Conservation (phyloP, 1,140 invertebrate species). For the Pygmarrhopalites habei region DNA sequence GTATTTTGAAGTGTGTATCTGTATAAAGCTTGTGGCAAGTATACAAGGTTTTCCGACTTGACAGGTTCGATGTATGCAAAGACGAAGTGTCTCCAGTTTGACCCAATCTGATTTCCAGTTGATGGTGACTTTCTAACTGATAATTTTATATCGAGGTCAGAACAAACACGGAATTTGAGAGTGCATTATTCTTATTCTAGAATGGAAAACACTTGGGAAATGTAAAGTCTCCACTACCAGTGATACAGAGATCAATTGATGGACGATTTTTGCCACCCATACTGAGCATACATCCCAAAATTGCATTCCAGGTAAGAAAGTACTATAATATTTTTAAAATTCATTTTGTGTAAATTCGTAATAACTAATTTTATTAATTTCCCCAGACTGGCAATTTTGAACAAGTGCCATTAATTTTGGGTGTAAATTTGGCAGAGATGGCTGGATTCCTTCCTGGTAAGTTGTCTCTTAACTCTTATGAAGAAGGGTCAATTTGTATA, state of each 20-base stretch:
- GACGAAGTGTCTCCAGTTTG: slow-evolving; percentile 1
- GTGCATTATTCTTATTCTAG: too few species aligned
- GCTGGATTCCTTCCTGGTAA: slow-evolving; percentile 30
- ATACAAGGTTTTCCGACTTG: too few species aligned
- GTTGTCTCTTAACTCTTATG: too few species aligned
- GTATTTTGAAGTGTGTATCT: too few species aligned
- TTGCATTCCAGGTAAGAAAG: too few species aligned
- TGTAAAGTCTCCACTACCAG: slow-evolving; percentile 12
- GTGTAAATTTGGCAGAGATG: slow-evolving; percentile 29
- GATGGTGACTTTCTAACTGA: too few species aligned
- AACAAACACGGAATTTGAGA: too few species aligned
- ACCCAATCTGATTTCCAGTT: slow-evolving; percentile 22
- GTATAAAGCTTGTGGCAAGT: too few species aligned
- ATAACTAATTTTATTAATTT: too few species aligned
- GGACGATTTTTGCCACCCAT: slow-evolving; percentile 31
- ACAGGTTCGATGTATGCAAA: slow-evolving; percentile 34
- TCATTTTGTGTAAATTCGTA: too few species aligned
- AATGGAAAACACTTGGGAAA: slow-evolving; percentile 15
- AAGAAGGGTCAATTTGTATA: not conserved
- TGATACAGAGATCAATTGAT: slow-evolving; percentile 24
- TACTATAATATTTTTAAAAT: too few species aligned
- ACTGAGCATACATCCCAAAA: slow-evolving; percentile 4
- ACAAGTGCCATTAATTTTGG: slow-evolving; percentile 27
- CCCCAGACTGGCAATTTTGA: slow-evolving; percentile 22
- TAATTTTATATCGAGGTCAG: too few species aligned